Percentiles rank a stretch among this genome's conserved stretches.
phyloP scores from a whole-genome alignment of 1,140 invertebrate species.

The Danaus melanippus region DNA sequence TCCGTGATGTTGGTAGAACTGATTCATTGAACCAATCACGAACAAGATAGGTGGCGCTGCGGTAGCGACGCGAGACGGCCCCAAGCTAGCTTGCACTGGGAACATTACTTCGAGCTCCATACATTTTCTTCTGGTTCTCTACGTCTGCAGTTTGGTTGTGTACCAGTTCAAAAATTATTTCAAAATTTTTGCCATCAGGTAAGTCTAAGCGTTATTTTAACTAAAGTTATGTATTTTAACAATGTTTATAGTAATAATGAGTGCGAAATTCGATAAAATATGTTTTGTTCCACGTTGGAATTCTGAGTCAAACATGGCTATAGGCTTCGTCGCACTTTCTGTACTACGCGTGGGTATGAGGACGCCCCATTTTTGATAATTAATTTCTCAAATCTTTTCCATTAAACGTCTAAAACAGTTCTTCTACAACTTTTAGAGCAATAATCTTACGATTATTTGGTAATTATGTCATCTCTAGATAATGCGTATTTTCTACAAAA shows the following conservation, averaged over 20 bases:
- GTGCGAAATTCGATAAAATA: conserved; percentile 42
- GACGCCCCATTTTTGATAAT: conserved; percentile 68
- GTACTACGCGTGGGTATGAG: conserved; percentile 68
- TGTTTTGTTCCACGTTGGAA: conserved; percentile 69
- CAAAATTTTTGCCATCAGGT: conserved; percentile 73
- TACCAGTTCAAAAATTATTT: conserved; percentile 70
- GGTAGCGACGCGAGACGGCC: conserved; percentile 64
- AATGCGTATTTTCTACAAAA: conserved; percentile 69
- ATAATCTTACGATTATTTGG: conserved; percentile 54
- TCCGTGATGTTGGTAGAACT: conserved; percentile 45
- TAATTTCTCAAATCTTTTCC: conserved; percentile 69
- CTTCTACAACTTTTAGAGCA: conserved; percentile 63
- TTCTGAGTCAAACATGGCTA: conserved; percentile 71
- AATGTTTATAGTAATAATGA: conserved; percentile 47
- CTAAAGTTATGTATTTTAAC: conserved; percentile 47
- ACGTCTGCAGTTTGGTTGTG: conserved; percentile 71
- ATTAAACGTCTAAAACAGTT: conserved; percentile 57
- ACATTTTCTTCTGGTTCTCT: conserved; percentile 72
- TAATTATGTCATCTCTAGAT: conserved; percentile 56
- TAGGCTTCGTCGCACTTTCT: conserved; percentile 63
- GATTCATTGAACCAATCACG: conserved; percentile 47
- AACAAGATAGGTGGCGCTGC: conserved; percentile 55
- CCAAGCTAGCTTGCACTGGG: conserved; percentile 67
- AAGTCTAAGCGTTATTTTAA: conserved; percentile 63
- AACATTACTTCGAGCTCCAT: conserved; percentile 72